phyloP scores from a whole-genome alignment of 2,888 invertebrate species.

The Parnassius smintheus region DNA sequence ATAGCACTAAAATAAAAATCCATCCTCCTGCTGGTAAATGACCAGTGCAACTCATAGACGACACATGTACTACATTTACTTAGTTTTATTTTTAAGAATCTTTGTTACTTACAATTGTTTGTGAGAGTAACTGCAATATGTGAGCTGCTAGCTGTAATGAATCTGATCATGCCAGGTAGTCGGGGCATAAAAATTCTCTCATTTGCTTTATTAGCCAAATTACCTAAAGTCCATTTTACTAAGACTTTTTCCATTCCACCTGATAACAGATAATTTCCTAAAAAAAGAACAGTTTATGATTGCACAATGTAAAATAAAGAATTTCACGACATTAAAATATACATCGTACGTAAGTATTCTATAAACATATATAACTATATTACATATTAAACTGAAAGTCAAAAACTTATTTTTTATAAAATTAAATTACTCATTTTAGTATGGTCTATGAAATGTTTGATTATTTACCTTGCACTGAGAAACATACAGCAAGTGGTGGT shows the following conservation, averaged over 20 bases:
- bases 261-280: constrained; percentile 67
- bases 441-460: background rate
- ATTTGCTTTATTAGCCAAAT: constrained; percentile 52
- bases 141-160: constrained; percentile 55
- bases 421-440: background rate
- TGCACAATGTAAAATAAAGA: too few species aligned
- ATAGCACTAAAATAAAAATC: too few species aligned
- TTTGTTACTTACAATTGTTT: constrained; percentile 67
- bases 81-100: too few species aligned
- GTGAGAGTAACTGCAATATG: constrained; percentile 64
- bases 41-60: too few species aligned
- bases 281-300: constrained; percentile 26
- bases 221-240: constrained; percentile 70
- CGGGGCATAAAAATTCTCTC: constrained; percentile 69
- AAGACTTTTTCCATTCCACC: constrained; percentile 75
- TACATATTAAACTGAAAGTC: too few species aligned
- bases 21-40: too few species aligned
- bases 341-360: too few species aligned
- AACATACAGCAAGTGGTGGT: constrained; percentile 60
- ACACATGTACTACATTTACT: too few species aligned
- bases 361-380: too few species aligned
- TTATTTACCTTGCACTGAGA: constrained; percentile 62
- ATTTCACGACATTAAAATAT: too few species aligned
- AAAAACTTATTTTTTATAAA: too few species aligned
- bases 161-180: constrained; percentile 64